These are phyloP conservation scores for Fundulus diaphanus DNA, from an alignment of 2,797 vertebrate genomes.

Conservation along the genomic window DNA sequence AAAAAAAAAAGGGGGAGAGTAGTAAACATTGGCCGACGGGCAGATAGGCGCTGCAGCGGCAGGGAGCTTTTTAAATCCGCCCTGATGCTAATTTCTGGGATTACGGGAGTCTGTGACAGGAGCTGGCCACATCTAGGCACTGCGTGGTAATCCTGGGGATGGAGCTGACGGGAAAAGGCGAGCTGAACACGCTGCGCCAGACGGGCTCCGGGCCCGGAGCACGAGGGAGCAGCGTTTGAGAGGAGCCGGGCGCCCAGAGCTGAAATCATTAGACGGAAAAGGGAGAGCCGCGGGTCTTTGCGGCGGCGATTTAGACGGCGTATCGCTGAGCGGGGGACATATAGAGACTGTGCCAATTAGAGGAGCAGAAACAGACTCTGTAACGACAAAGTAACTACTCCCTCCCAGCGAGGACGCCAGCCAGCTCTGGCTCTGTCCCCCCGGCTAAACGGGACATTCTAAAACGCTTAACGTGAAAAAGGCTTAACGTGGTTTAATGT, in stretches of 20 bases:
- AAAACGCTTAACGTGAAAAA: too few relatives aligned
- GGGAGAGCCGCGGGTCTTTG: not conserved
- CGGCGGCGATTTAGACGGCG: not conserved
- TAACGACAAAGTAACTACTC: too few relatives aligned
- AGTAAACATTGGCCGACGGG: constrained; percentile 15
- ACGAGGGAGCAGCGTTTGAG: constrained; percentile 46
- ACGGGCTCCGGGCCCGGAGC: constrained; percentile 42
- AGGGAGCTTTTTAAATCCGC: constrained; percentile 52
- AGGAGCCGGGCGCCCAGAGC: constrained; percentile 14
- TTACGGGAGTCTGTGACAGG: constrained; percentile 71
- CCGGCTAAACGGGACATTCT: too few relatives aligned
- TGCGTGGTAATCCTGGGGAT: constrained; percentile 64
- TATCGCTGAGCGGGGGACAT: constrained; percentile 3
- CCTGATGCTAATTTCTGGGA: constrained; percentile 68
- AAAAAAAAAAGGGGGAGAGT: too few relatives aligned
- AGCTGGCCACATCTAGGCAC: constrained; percentile 48
- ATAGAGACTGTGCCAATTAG: constrained; percentile 8
- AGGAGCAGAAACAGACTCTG: constrained; percentile 27
- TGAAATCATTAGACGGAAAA: constrained; percentile 11
- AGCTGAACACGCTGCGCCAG: constrained; percentile 34
- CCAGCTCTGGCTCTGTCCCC: too few relatives aligned
- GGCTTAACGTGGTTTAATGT: too few relatives aligned
- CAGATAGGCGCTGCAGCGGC: constrained; percentile 17
- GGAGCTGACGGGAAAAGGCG: constrained; percentile 62
- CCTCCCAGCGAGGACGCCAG: too few relatives aligned